Evolutionary conservation across 2,888 invertebrate species (phyloP).

Genomic region (Adelphocoris suturalis): DNA sequence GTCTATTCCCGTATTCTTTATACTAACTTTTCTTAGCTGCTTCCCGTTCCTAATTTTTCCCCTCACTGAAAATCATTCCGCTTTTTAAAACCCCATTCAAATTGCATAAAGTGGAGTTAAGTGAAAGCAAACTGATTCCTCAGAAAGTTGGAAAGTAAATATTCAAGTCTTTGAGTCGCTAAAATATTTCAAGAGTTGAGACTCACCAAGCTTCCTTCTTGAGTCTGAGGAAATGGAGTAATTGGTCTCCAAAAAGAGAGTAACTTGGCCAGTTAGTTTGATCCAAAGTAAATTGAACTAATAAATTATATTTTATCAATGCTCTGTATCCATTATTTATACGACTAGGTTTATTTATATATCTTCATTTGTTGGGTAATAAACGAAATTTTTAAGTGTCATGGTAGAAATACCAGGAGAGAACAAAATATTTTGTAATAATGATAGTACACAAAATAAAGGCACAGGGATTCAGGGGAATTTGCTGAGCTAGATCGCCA

Average conservation of each 20-base stretch:
- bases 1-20: constrained; percentile 11
- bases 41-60: not conserved
- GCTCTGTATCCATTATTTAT: too few species aligned
- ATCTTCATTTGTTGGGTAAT: too few species aligned
- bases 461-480: too few species aligned
- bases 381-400: too few species aligned
- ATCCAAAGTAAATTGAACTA: not conserved
- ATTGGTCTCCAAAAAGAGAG: not conserved
- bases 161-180: not conserved
- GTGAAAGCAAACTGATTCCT: constrained; percentile 54
- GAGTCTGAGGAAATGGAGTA: not conserved
- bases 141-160: constrained; percentile 45
- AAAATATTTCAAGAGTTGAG: constrained; percentile 47
- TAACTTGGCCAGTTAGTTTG: constrained; percentile 25
- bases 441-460: too few species aligned
- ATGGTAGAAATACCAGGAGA: too few species aligned
- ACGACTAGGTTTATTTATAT: too few species aligned
- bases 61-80: not conserved
- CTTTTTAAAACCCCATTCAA: not conserved
- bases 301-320: too few species aligned
- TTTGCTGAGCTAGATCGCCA: too few species aligned
- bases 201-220: not conserved
- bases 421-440: too few species aligned
- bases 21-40: not conserved
- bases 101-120: constrained; percentile 46